phyloP scores from a whole-genome alignment of 2,888 invertebrate species.

The Brenthis hecate region DNA sequence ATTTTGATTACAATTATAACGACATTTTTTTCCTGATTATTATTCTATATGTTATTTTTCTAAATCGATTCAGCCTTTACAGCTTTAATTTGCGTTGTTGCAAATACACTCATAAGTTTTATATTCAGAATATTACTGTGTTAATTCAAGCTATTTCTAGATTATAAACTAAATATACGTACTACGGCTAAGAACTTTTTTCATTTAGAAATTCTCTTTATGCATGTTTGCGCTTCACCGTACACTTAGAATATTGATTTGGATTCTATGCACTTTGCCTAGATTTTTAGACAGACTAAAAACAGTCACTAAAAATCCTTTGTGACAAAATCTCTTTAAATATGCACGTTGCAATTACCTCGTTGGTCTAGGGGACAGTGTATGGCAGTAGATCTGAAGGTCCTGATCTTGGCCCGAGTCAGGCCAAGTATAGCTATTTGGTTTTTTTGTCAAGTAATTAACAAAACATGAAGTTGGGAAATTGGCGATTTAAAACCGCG shows the following conservation, averaged over 20 bases:
- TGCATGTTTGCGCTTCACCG: conserved; percentile 7
- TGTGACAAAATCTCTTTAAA: conserved; percentile 18
- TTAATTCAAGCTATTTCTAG: too few species aligned
- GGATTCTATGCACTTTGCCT: conserved; percentile 29
- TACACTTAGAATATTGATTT: conserved; percentile 29
- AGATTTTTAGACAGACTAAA: conserved; percentile 22
- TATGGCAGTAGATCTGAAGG: neutral
- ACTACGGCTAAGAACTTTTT: neutral
- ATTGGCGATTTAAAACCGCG: too few species aligned
- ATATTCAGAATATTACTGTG: too few species aligned
- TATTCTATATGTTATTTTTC: too few species aligned
- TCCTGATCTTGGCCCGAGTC: neutral
- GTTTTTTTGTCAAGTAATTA: too few species aligned
- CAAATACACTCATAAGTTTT: too few species aligned
- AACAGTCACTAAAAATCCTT: conserved; percentile 22
- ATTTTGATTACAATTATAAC: too few species aligned
- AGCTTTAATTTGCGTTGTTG: too few species aligned
- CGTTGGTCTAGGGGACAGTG: neutral
- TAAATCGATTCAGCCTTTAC: too few species aligned
- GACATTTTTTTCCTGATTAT: too few species aligned
- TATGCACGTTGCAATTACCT: conserved; percentile 1
- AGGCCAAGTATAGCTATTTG: too few species aligned
- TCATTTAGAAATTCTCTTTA: conserved; percentile 10
- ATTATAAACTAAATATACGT: neutral
- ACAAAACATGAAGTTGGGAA: too few species aligned